These are phyloP conservation scores for Solenopsis fugax DNA, from an alignment of 1,140 invertebrate species.

Conservation along the genomic window DNA sequence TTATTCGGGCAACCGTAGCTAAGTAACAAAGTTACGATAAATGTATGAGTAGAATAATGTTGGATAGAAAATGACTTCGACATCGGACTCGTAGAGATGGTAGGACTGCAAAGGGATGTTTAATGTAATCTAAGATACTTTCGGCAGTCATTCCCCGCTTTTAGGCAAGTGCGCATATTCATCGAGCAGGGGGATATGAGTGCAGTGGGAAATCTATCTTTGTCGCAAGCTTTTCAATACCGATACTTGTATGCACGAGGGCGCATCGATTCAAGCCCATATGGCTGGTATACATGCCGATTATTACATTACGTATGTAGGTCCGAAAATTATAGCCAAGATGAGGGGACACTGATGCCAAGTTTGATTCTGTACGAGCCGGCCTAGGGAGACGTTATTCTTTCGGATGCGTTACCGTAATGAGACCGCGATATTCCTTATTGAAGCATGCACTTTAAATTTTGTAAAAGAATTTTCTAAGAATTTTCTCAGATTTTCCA, in stretches of 20 bases:
- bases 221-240: slow-evolving; percentile 21
- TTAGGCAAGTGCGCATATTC: slow-evolving; percentile 28
- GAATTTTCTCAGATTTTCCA: too few relatives aligned
- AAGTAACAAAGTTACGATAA: neutral
- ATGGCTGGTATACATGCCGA: slow-evolving; percentile 85
- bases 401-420: neutral
- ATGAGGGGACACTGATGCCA: slow-evolving; percentile 66
- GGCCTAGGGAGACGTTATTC: neutral
- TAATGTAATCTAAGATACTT: slow-evolving; percentile 48
- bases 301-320: slow-evolving; percentile 86
- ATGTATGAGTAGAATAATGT: neutral
- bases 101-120: slow-evolving; percentile 28
- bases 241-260: slow-evolving; percentile 65
- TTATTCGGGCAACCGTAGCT: neutral
- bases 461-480: neutral
- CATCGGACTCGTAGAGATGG: neutral
- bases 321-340: slow-evolving; percentile 82
- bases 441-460: neutral
- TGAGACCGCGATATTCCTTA: neutral
- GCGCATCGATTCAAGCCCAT: slow-evolving; percentile 78
- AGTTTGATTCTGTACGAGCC: neutral
- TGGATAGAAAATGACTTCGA: neutral
- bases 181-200: slow-evolving; percentile 18
- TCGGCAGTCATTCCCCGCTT: slow-evolving; percentile 40
- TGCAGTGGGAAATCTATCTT: slow-evolving; percentile 20